phyloP scores from a whole-genome alignment of 2,797 vertebrate genomes.

The Schizothorax lantsangensis region DNA sequence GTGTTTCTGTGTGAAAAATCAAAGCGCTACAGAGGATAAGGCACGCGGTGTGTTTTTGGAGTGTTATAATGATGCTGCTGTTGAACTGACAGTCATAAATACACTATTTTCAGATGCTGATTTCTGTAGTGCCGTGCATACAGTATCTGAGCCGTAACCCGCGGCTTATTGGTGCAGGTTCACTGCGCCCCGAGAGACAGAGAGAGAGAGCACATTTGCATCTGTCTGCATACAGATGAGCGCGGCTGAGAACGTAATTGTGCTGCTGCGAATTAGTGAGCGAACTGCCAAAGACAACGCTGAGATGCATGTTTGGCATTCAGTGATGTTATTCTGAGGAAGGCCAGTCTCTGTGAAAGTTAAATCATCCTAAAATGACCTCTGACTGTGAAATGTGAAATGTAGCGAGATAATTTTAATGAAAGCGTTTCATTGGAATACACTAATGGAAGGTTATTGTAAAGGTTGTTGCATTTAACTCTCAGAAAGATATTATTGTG shows the following conservation, averaged over 20 bases:
- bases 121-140: constrained; percentile 36
- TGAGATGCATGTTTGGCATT: not conserved
- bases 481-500: not conserved
- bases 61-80: constrained; percentile 1
- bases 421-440: not conserved
- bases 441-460: constrained; percentile 15
- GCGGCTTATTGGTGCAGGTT: constrained; percentile 53
- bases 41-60: not conserved
- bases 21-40: not conserved
- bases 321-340: not conserved
- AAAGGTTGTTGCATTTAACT: not conserved
- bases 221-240: constrained; percentile 59
- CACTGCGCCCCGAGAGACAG: constrained; percentile 22
- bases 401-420: not conserved
- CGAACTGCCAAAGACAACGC: not conserved
- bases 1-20: not conserved
- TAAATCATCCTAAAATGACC: constrained; percentile 29
- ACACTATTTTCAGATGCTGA: constrained; percentile 27
- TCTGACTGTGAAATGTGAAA: constrained; percentile 18
- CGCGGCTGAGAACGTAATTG: constrained; percentile 5
- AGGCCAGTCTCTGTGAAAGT: not conserved
- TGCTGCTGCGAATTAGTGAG: constrained; percentile 41
- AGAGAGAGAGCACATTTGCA: constrained; percentile 50
- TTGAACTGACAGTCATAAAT: constrained; percentile 29
- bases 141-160: constrained; percentile 47